Percentiles rank a stretch among this genome's conserved stretches.
Evolutionary conservation across 1,140 invertebrate genomes (phyloP).

Genomic region (Zaprionus gabonicus): DNA sequence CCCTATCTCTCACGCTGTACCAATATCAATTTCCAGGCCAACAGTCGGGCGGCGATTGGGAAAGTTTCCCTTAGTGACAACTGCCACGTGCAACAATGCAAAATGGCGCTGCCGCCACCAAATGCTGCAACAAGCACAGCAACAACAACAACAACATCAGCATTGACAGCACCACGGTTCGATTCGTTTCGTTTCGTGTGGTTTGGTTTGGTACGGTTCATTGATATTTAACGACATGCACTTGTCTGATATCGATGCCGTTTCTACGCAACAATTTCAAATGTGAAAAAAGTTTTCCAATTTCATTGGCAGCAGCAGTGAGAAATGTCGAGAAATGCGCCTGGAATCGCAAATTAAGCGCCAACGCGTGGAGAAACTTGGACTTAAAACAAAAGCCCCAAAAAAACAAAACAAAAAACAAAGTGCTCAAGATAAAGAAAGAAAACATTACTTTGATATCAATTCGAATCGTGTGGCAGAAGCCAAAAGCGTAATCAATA

Average conservation of each 20-base stretch:
- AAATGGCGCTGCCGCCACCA: constrained; percentile 64
- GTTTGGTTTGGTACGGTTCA: constrained; percentile 38
- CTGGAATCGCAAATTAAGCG: constrained; percentile 69
- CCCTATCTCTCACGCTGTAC: background rate
- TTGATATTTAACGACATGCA: constrained; percentile 73
- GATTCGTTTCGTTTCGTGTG: background rate
- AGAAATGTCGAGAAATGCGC: constrained; percentile 49
- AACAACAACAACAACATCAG: background rate
- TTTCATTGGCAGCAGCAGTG: constrained; percentile 60
- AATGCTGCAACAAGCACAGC: constrained; percentile 30
- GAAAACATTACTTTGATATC: constrained; percentile 42
- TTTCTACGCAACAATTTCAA: constrained; percentile 80
- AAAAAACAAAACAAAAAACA: constrained; percentile 17
- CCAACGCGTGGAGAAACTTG: constrained; percentile 68
- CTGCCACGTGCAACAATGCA: constrained; percentile 74
- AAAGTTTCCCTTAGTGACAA: constrained; percentile 41
- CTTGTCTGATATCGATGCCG: constrained; percentile 52
- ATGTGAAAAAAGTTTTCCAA: constrained; percentile 74
- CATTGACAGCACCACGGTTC: constrained; percentile 41
- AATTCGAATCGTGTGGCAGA: constrained; percentile 63
- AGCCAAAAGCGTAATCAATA: constrained; percentile 61
- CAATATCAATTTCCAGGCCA: constrained; percentile 7
- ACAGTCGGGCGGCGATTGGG: constrained; percentile 22
- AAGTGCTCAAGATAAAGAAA: constrained; percentile 12
- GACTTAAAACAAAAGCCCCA: constrained; percentile 32